Evolutionary conservation across 2,888 invertebrate genomes (phyloP), one percentile per base, ranked within the genome.

Genomic region (Sinelater perroti): DNA sequence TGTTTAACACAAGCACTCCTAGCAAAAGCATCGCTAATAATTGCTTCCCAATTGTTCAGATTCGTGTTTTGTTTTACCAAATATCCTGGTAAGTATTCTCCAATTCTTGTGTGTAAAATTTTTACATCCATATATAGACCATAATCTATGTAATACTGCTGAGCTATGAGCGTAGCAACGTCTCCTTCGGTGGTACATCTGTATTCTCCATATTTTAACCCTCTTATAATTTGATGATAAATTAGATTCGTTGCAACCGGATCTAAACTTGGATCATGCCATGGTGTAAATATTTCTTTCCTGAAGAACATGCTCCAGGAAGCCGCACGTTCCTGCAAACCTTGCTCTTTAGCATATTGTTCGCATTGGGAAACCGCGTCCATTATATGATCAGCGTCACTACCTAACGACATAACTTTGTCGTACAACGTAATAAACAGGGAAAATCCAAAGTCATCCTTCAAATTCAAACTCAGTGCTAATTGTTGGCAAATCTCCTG

Each of bases 361-460:
- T 97, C 97, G 76, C 96, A 96, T 75, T 95, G 95, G 0, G 94
- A 94, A 70, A 97, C 91, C 0, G 96, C 97, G 78, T 97, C 97
- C 89, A 97, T 90, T 0, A 97, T 89, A 73, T 96, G 95, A 76
- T 96, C 95, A 11, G 86, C 86, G 60, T 92, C 95, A 75, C 89
- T 90, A 24, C 95, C 95, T 54, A 96, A 77, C 0, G 95, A 95
- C 66, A 50, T 75, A 63, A 86, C 86, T 80, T 95, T 96, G 72
- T 96, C 95, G 72, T 89, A 93, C 8, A 96, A 79, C 1, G 94
- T 91, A 64, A 97, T 90, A 72, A 94, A 95, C 44, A 97, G 78
- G 0, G 95, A 95, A 75, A 97, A 97, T 1, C 96, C 96, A 78
- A 95, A 96, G 31, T 85, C 83, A 72, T 97, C 95, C 40, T 81